phyloP scores from a whole-genome alignment of 2,113 vertebrate genomes.

The Podilymbus podiceps region DNA sequence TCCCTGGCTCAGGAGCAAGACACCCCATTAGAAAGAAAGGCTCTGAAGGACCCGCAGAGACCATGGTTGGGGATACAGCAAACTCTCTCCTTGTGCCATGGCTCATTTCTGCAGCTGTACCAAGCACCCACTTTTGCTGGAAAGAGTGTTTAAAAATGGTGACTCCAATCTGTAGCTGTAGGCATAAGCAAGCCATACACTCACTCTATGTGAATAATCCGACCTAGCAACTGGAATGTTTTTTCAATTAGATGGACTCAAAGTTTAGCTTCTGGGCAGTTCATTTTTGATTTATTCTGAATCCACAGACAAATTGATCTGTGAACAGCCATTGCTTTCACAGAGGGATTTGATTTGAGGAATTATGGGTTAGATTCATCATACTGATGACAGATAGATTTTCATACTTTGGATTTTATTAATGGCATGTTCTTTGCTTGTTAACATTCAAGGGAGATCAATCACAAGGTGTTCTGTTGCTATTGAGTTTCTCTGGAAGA shows the following conservation, averaged over 20 bases:
- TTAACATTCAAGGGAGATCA: slow-evolving; percentile 48
- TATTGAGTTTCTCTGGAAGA: neutral
- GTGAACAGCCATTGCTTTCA: slow-evolving; percentile 35
- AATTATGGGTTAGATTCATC: slow-evolving; percentile 52
- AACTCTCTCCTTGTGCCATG: neutral
- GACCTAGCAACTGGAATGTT: neutral
- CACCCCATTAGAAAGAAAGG: neutral
- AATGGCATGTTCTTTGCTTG: slow-evolving; percentile 45
- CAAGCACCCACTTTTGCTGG: neutral
- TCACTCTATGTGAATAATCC: neutral
- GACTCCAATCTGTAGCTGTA: neutral
- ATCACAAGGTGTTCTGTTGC: slow-evolving; percentile 3
- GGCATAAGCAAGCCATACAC: neutral
- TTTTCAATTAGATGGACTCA: slow-evolving; percentile 21
- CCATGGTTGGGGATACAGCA: neutral
- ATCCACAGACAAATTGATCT: slow-evolving; percentile 46
- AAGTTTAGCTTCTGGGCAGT: slow-evolving; percentile 46
- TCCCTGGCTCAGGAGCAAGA: neutral
- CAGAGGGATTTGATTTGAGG: slow-evolving; percentile 56
- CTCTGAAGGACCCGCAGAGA: neutral
- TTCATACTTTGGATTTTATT: slow-evolving; percentile 55
- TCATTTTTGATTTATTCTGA: slow-evolving; percentile 59
- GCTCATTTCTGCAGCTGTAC: neutral
- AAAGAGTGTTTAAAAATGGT: neutral
- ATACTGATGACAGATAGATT: slow-evolving; percentile 38